phyloP scores from a whole-genome alignment of 2,113 vertebrate species.

The Leptodactylus fuscus region DNA sequence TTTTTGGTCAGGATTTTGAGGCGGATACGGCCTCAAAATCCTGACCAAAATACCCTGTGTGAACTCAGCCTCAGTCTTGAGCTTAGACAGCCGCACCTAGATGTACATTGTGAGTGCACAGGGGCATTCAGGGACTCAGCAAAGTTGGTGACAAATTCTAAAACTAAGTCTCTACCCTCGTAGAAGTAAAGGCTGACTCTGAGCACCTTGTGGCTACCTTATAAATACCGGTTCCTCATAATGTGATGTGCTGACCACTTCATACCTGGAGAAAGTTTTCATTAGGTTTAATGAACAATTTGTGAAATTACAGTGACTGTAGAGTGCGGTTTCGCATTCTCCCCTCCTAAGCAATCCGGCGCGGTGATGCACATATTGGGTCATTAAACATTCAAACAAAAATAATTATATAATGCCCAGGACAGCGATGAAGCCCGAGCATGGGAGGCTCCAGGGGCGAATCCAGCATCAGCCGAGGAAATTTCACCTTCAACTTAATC shows the following conservation, averaged over 20 bases:
- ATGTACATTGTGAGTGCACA: no score
- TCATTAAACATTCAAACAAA: slow-evolving; percentile 53
- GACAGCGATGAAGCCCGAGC: slow-evolving; percentile 18
- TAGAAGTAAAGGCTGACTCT: neutral
- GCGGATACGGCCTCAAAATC: no score
- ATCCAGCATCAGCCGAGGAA: neutral
- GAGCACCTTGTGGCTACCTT: neutral
- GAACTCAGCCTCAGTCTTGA: no score
- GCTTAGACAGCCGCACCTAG: no score
- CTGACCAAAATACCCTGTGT: no score
- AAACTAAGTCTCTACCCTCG: neutral
- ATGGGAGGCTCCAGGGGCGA: slow-evolving; percentile 24
- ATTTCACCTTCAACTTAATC: slow-evolving; percentile 4
- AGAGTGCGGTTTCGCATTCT: neutral
- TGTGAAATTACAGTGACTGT: neutral
- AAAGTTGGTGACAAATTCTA: no score
- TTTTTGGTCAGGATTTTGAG: no score
- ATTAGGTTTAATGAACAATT: slow-evolving; percentile 49
- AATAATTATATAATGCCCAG: slow-evolving; percentile 44
- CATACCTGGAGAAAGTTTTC: slow-evolving; percentile 31
- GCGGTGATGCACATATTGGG: slow-evolving; percentile 1
- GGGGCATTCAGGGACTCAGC: no score
- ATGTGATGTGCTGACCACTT: slow-evolving; percentile 10
- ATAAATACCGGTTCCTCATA: neutral
- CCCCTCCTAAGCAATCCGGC: slow-evolving; percentile 5